These are phyloP conservation scores for Hirudinaria manillensis DNA, from an alignment of 2,888 invertebrate genomes.

Conservation along the genomic window DNA sequence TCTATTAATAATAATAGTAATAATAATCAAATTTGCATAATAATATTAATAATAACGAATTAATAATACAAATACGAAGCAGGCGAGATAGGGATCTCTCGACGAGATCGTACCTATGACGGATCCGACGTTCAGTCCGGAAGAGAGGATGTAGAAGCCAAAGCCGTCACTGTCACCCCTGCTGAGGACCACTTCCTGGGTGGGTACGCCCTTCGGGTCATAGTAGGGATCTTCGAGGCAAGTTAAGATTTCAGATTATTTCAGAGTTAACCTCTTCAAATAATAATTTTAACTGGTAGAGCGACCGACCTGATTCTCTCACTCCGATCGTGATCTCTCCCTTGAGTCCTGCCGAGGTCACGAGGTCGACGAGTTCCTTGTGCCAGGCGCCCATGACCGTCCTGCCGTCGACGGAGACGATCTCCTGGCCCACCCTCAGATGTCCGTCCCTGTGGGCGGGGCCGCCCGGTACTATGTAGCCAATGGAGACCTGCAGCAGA, in stretches of 20 bases:
- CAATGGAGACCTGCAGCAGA: slow-evolving; percentile 20
- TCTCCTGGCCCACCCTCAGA: slow-evolving; percentile 27
- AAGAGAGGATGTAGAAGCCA: slow-evolving; percentile 93
- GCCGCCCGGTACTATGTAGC: slow-evolving; percentile 23
- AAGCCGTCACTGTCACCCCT: slow-evolving; percentile 91
- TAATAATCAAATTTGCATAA: no score
- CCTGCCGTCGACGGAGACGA: slow-evolving; percentile 13
- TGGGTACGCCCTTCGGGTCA: slow-evolving; percentile 55
- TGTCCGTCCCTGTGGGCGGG: slow-evolving; percentile 21
- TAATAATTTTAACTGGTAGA: no score
- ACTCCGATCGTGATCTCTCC: slow-evolving; percentile 19
- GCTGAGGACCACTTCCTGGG: slow-evolving; percentile 75
- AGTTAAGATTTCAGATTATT: no score
- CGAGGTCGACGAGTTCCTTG: slow-evolving; percentile 26
- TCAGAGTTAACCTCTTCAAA: no score
- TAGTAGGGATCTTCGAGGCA: no score
- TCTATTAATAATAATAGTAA: no score
- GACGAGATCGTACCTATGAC: slow-evolving; percentile 47
- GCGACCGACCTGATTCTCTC: neutral
- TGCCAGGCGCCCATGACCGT: slow-evolving; percentile 28
- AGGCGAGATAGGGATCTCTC: neutral
- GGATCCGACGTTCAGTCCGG: slow-evolving; percentile 51
- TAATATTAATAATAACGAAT: no score
- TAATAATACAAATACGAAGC: neutral
- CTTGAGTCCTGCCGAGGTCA: slow-evolving; percentile 5